Evolutionary conservation across 1,140 invertebrate species (phyloP), one percentile per base, ranked within the genome.

Genomic region (Drosophila willistoni): DNA sequence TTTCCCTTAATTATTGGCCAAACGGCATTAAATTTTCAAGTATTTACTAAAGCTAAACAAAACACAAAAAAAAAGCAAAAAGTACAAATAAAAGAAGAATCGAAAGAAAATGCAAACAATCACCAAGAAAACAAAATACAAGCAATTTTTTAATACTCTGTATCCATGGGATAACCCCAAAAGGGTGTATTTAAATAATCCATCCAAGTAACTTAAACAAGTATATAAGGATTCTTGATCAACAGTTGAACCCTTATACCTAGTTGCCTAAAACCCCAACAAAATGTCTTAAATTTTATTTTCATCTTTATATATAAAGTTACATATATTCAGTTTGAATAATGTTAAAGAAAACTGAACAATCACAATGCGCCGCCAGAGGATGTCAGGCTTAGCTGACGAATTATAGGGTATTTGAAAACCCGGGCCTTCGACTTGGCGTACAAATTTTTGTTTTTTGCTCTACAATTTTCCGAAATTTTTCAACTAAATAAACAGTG

Each of bases 21-120:
- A 87, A 89, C 79, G 83, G 83, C 83, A 87, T 87, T 87, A 79
- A 87, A 87, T 87, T 87, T 83, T 87, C 84, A 87, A 87, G 83
- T 87, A 87, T 87, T 87, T 87, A 87, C 83, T 83, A 76, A 87
- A 87, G 75, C 83, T 83, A 89, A 87, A 87, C 83, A 87, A 83
- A 87, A 87, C 73, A 87, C 71, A 86, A 69, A 68, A 33, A 72
- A 13, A 39, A 4, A 64, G 55, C 12, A 56, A 33, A 54, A 55
- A 19, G 29, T 29, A 29, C 29, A 61, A 25, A 51, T 12, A 51
- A 5, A 51, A 51, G 10, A 51, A 51, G 44, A 51, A 51, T 19
- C 12, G 17, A 22, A 51, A 22, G 59, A 71, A 79, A 65, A 71
- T 69, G 44, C 56, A 59, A 59, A 36, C 56, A 59, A 59, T 7